Conservation (phyloP, 2,113 vertebrate genomes). For the Desmodus rotundus region DNA sequence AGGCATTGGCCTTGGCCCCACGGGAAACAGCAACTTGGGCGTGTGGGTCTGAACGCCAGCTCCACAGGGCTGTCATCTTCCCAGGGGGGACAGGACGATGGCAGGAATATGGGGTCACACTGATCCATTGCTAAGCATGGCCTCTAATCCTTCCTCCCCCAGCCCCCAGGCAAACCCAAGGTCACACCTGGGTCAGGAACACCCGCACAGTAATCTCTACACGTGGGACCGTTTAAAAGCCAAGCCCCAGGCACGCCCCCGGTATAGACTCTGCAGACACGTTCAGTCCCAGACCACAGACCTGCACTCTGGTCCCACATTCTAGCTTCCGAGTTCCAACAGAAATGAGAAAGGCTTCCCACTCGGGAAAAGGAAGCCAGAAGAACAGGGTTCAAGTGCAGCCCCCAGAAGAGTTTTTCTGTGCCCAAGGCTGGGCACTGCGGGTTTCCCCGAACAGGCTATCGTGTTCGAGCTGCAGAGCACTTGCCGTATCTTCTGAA, state of each 20-base stretch:
- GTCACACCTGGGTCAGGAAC: background rate
- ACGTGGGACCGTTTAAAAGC: background rate
- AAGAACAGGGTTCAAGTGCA: conserved; percentile 29
- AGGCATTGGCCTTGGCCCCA: background rate
- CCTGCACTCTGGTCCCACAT: background rate
- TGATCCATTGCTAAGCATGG: rapidly evolving
- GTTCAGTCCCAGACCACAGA: background rate
- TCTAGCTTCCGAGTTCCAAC: conserved; percentile 35
- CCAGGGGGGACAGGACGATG: background rate
- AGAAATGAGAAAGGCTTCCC: background rate
- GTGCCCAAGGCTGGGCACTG: conserved; percentile 17
- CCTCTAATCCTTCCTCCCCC: background rate
- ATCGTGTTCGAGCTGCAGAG: conserved; percentile 40
- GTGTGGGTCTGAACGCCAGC: background rate
- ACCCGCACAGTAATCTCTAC: background rate
- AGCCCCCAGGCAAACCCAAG: background rate
- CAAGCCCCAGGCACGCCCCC: background rate
- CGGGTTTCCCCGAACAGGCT: conserved; percentile 42
- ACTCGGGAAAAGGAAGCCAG: conserved; percentile 26
- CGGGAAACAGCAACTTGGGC: rapidly evolving
- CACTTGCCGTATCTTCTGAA: conserved; percentile 43
- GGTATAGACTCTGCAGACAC: background rate
- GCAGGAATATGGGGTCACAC: background rate
- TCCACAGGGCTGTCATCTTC: background rate
- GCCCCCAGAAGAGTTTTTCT: conserved; percentile 6